Base-by-base conservation (phyloP, 2,888 invertebrate species). In the Pachycephus smyrnensis region DNA sequence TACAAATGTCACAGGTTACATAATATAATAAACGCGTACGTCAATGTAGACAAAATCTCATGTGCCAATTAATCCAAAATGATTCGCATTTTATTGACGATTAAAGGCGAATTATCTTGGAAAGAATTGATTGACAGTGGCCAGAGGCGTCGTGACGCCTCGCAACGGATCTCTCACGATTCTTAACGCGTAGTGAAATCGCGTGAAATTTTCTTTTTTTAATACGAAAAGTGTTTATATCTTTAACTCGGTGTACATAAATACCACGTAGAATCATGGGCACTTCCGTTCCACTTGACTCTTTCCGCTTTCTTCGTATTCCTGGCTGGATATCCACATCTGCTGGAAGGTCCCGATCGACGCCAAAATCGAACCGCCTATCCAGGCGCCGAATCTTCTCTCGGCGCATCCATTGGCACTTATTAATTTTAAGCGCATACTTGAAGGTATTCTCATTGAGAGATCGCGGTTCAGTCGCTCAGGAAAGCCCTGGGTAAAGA, bases 301-400 rank as follows among this genome's bases (percentile, higher is more conserved):
- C 90, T 98, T 99, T 35, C 99, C 99, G 0, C 96, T 97, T 90
- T 99, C 99, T 88, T 99, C 99, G 91, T 99, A 99, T 92, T 99
- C 99, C 91, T 99, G 98, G 86, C 98, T 98, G 0, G 98, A 98
- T 86, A 99, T 98, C 99, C 99, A 99, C 98, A 99, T 98, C 92
- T 99, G 99, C 90, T 99, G 99, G 93, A 99, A 99, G 32, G 99
- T 98, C 11, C 99, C 99, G 88, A 99, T 96, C 0, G 99, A 99
- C 0, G 99, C 99, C 75, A 99, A 93, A 87, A 99, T 99, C 0
- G 99, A 99, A 4, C 99, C 99, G 55, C 97, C 99, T 82, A 99
- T 99, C 99, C 99, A 99, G 0, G 99, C 96, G 9, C 99, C 99
- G 92, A 98, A 99, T 78, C 98, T 93, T 74, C 99, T 92, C 92